Base-by-base conservation (phyloP, 2,888 invertebrate species). In the Branchipolynoe longqiensis region DNA sequence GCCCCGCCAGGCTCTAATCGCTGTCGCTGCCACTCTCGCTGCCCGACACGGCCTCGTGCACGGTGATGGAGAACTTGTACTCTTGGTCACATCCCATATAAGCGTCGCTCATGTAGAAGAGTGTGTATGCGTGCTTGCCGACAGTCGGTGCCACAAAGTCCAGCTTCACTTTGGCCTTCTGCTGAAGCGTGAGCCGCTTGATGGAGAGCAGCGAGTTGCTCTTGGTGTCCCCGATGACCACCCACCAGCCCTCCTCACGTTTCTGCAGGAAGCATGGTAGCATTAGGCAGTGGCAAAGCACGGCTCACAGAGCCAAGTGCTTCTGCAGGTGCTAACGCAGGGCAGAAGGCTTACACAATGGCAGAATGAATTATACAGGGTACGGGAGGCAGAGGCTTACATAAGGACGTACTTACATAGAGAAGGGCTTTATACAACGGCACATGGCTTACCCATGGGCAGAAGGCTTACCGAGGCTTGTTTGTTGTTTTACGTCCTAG, bases 51-150 rank as follows among this genome's bases (percentile, higher is more conserved):
- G 86, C 86, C 82, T 89, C 89, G 18, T 87, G 84, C 38, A 94
- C 94, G 85, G 93, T 92, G 83, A 94, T 90, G 38, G 89, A 90
- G 89, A 99, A 98, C 94, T 97, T 97, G 94, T 99, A 99, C 94
- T 99, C 99, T 94, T 99, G 99, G 95, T 99, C 99, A 92, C 99
- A 99, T 12, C 99, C 99, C 92, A 99, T 96, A 94, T 99, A 99
- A 0, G 99, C 97, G 94, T 99, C 99, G 91, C 98, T 98, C 98
- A 99, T 99, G 94, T 98, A 99, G 95, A 98, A 99, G 83, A 99
- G 94, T 0, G 97, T 98, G 94, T 98, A 99, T 22, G 96, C 96
- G 94, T 98, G 97, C 40, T 96, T 96, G 6, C 98, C 94, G 0
- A 97, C 95, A 87, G 96, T 95, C 0, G 98, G 98, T 40, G 98